Base-by-base conservation (phyloP, 2,888 invertebrate genomes). In the Argyresthia goedartella region DNA sequence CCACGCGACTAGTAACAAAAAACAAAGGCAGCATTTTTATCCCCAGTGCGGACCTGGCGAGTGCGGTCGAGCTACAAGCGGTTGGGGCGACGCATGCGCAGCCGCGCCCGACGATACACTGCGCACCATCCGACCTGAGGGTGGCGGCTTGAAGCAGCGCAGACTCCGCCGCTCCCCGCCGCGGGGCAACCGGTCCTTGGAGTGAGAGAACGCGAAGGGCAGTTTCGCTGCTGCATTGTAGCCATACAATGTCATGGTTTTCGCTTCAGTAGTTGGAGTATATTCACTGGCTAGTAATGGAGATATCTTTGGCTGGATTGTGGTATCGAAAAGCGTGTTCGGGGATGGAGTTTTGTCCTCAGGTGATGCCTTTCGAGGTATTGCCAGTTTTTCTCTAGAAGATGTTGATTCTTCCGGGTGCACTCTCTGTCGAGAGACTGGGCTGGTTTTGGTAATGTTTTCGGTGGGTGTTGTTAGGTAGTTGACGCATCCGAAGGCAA, bases 401-500 rank as follows among this genome's bases (percentile, higher is more conserved):
- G 82, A 74, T 15, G 71, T 66, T 2, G 75, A 67, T 53, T 76
- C 81, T 55, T 86, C 87, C 0, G 87, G 87, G 53, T 87, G 86
- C 1, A 87, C 74, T 56, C 71, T 76, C 55, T 84, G 86, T 9
- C 81, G 62, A 3, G 80, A 78, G 3, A 67, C 74, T 35, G 70
- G 63, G 14, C 66, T 59, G 8, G 71, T 60, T 33, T 63, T 62
- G 11, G 64, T 60, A 8, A 65, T 61, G 36, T 56, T 61, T 53
- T 76, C 77, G 55, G 66, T 65, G 33, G 79, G 75, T 13, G 84
- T 77, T 16, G 87, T 74, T 33, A 87, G 60, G 61, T 87, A 87
- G 66, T 87, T 87, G 53, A 87, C 87, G 72, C 87, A 87, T 52
- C 87, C 87, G 69, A 87, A 87, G 4, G 87, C 87, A 49, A 87